phyloP scores from a whole-genome alignment of 2,113 vertebrate genomes.

The Calidris pygmaea region DNA sequence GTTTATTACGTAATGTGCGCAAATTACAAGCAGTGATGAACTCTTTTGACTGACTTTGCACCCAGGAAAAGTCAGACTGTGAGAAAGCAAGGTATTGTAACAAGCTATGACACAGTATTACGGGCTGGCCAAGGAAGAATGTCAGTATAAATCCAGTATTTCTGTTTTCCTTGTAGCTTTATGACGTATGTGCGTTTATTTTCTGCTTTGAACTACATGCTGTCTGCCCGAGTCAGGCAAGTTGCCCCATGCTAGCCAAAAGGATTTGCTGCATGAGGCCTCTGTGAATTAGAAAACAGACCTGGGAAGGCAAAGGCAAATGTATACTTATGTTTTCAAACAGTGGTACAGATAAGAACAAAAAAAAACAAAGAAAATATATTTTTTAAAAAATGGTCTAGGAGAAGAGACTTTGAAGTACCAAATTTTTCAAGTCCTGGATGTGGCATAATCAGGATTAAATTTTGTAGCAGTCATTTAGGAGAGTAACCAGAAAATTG shows the following conservation, averaged over 20 bases:
- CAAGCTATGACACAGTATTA: neutral
- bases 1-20: neutral
- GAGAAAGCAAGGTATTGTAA: neutral
- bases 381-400: neutral
- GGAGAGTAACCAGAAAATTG: neutral
- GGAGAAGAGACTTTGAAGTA: neutral
- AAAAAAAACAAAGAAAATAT: neutral
- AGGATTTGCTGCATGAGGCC: neutral
- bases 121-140: neutral
- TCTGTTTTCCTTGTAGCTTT: neutral
- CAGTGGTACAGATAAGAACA: neutral
- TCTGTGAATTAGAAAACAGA: neutral
- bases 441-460: neutral
- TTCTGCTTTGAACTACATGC: neutral
- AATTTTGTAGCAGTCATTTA: neutral
- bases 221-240: neutral
- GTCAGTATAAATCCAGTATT: neutral
- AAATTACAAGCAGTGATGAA: neutral
- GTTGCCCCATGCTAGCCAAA: neutral
- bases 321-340: neutral
- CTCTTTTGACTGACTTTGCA: neutral
- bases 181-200: neutral
- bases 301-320: neutral
- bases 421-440: neutral
- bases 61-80: neutral